Percentiles rank a stretch among this genome's conserved stretches.
Evolutionary conservation across 2,113 vertebrate genomes (phyloP).

Genomic region (Corythornis vintsioides): DNA sequence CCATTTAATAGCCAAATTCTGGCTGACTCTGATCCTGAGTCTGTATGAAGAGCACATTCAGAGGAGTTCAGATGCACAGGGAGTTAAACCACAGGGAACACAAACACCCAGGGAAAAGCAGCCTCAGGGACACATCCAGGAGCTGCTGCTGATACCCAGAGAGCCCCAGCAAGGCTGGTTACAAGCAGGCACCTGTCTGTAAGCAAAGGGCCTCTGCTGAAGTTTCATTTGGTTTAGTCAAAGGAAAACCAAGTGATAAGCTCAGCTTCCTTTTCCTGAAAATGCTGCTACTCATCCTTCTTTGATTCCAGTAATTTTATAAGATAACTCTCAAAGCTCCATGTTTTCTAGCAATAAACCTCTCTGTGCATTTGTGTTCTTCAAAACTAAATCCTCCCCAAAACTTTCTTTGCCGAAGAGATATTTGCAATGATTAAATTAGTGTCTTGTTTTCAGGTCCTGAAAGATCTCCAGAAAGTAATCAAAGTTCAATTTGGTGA

Average conservation of each 20-base stretch:
- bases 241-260: not conserved
- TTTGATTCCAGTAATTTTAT: not conserved
- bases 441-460: not conserved
- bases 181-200: not conserved
- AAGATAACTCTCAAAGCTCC: not conserved
- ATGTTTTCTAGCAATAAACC: not conserved
- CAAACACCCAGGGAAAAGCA: not conserved
- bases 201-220: not conserved
- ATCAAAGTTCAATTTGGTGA: constrained; percentile 55
- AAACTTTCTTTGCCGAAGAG: not conserved
- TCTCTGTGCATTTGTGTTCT: not conserved
- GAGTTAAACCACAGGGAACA: not conserved
- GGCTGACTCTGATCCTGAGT: not conserved
- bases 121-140: not conserved
- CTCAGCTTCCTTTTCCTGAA: not conserved
- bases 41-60: not conserved
- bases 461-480: constrained; percentile 54
- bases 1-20: not conserved
- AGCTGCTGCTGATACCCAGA: not conserved
- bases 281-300: not conserved
- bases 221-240: not conserved
- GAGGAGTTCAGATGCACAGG: not conserved
- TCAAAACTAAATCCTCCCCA: not conserved
- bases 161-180: not conserved
- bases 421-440: constrained; percentile 13